A percentile compares a stretch with the other conserved stretches of the same genome.
These are phyloP conservation scores for Cistogaster globosa DNA, from an alignment of 2,888 invertebrate species.

Conservation along the genomic window DNA sequence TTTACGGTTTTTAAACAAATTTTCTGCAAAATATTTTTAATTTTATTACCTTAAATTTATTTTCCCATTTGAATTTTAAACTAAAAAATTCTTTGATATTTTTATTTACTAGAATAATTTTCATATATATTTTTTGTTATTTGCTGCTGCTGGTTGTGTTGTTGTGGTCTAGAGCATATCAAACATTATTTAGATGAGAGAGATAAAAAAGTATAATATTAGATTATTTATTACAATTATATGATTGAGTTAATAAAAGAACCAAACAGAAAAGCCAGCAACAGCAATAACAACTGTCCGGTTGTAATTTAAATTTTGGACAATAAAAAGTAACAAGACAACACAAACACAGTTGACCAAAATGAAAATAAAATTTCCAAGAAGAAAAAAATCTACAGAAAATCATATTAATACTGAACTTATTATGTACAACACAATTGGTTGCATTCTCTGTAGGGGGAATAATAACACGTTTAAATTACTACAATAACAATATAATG, in stretches of 20 bases:
- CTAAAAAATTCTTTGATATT: neutral
- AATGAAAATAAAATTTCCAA: neutral
- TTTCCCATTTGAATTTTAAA: neutral
- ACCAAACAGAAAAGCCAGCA: conserved; percentile 9
- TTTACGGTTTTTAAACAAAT: conserved; percentile 5
- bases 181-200: conserved; percentile 58
- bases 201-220: conserved; percentile 62
- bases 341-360: conserved; percentile 29
- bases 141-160: conserved; percentile 3
- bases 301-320: conserved; percentile 45
- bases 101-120: conserved; percentile 13
- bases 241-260: conserved; percentile 45
- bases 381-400: neutral
- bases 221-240: conserved; percentile 70
- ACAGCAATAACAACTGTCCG: conserved; percentile 6
- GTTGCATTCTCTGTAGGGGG: conserved; percentile 47
- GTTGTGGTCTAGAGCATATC: conserved; percentile 30
- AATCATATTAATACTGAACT: conserved; percentile 51
- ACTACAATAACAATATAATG: conserved; percentile 10
- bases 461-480: conserved; percentile 56
- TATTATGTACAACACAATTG: conserved; percentile 60
- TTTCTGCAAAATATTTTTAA: neutral
- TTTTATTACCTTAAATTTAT: neutral
- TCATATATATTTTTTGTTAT: neutral
- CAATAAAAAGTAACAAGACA: conserved; percentile 20